Evolutionary conservation across 2,888 invertebrate species (phyloP), one percentile per base, ranked within the genome.

Genomic region (Camptogramma bilineatum): DNA sequence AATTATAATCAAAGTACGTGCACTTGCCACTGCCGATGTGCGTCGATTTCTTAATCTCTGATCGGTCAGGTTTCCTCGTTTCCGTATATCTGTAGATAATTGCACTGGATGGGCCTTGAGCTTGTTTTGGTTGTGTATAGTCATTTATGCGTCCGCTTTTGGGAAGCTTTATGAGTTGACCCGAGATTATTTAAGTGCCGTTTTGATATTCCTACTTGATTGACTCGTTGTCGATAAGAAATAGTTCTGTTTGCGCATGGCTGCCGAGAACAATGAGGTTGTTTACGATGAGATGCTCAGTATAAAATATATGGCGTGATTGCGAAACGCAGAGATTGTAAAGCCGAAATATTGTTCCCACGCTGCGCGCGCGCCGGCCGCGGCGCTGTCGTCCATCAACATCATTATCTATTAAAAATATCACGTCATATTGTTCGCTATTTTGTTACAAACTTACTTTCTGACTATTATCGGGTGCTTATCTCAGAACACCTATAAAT

Each of bases 321-420:
- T 91, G 87, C 90, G 82, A 91, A 90, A 91, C 83, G 73, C 73
- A 73, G 79, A 79, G 84, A 84, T 81, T 85, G 87, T 81, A 78
- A 75, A 83, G 83, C 87, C 90, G 85, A 90, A 91, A 90, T 88
- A 84, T 85, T 78, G 82, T 92, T 93, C 92, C 91, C 92, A 92
- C 92, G 92, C 84, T 86, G 85, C 74, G 83, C 82, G 82, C 81
- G 77, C 76, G 75, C 75, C 70, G 81, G 80, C 79, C 76, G 68
- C 65, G 79, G 72, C 82, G 84, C 84, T 87, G 90, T 90, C 91
- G 88, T 91, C 83, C 90, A 91, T 92, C 91, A 93, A 88, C 86
- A 88, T 90, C 87, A 89, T 90, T 91, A 92, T 92, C 91, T 92
- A 90, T 91, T 90, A 92, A 92, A 92, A 92, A 91, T 90, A 92